Evolutionary conservation across 2,888 invertebrate genomes (phyloP).

Genomic region (Odontocerum albicorne): DNA sequence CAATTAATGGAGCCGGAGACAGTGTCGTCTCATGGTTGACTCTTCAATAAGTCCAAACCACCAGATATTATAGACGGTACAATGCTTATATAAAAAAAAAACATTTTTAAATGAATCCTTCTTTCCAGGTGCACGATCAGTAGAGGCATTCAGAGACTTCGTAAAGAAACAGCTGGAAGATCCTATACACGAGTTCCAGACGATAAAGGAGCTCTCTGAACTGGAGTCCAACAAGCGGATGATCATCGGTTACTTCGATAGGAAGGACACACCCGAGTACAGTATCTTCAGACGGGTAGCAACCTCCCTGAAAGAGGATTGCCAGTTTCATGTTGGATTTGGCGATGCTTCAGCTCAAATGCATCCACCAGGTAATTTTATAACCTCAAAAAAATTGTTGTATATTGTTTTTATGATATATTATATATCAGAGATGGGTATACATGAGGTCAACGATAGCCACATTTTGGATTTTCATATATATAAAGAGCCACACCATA

Average conservation of each 20-base stretch:
- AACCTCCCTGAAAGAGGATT: constrained; percentile 90
- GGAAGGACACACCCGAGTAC: constrained; percentile 79
- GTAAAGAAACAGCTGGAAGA: constrained; percentile 87
- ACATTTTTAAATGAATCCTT: background rate
- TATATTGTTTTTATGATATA: no score
- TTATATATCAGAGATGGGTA: no score
- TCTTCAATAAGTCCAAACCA: no score
- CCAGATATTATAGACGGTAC: no score
- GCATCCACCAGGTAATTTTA: constrained; percentile 76
- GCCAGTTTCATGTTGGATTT: constrained; percentile 89
- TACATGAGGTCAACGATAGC: no score
- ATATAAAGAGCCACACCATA: no score
- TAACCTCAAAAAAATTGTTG: no score
- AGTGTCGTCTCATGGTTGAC: no score
- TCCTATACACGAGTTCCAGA: constrained; percentile 77
- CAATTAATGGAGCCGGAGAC: no score
- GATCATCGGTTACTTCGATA: constrained; percentile 89
- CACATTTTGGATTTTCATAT: no score
- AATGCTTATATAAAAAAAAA: background rate
- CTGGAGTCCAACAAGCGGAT: constrained; percentile 82
- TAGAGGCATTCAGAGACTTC: constrained; percentile 87
- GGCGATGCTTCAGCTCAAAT: constrained; percentile 79
- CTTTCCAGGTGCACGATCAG: constrained; percentile 70
- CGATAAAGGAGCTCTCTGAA: constrained; percentile 70
- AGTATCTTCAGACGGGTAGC: constrained; percentile 79